Evolutionary conservation across 2,113 vertebrate genomes (phyloP).

Genomic region (Daphoenositta chrysoptera): DNA sequence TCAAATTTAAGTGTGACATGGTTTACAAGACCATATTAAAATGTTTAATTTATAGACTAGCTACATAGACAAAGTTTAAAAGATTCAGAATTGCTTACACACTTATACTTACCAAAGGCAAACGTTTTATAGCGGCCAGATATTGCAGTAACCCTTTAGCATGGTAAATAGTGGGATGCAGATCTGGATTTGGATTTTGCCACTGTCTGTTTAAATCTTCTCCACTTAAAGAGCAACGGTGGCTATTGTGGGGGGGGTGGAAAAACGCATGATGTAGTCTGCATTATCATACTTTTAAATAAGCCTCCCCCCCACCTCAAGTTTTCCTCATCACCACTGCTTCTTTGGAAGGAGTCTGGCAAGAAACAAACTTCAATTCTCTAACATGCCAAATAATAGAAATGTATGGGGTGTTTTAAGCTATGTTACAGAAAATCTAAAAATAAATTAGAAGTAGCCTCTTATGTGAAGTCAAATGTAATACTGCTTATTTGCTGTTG

Average conservation of each 20-base stretch:
- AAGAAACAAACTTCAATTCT: slow-evolving; percentile 3
- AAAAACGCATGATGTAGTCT: slow-evolving; percentile 38
- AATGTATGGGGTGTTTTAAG: not conserved
- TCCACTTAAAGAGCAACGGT: slow-evolving; percentile 97
- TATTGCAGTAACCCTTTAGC: slow-evolving; percentile 96
- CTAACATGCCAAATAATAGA: not conserved
- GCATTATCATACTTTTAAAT: not conserved
- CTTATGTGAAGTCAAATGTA: not conserved
- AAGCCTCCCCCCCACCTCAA: not conserved
- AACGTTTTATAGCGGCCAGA: slow-evolving; percentile 88
- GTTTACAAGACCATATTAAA: not conserved
- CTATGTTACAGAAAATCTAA: not conserved
- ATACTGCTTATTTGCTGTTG: not conserved
- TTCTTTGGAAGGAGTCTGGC: not conserved
- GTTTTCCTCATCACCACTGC: not conserved
- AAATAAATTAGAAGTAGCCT: not conserved
- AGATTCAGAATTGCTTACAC: slow-evolving; percentile 17
- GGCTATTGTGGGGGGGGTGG: slow-evolving; percentile 70
- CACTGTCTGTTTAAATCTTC: slow-evolving; percentile 99
- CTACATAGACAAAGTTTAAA: not conserved
- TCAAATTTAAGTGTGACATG: not conserved
- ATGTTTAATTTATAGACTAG: not conserved
- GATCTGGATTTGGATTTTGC: slow-evolving; percentile 90
- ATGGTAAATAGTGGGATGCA: slow-evolving; percentile 97
- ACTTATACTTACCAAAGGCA: slow-evolving; percentile 85